Evolutionary conservation across 2,888 invertebrate genomes (phyloP).

Genomic region (Lordiphosa andalusiaca): DNA sequence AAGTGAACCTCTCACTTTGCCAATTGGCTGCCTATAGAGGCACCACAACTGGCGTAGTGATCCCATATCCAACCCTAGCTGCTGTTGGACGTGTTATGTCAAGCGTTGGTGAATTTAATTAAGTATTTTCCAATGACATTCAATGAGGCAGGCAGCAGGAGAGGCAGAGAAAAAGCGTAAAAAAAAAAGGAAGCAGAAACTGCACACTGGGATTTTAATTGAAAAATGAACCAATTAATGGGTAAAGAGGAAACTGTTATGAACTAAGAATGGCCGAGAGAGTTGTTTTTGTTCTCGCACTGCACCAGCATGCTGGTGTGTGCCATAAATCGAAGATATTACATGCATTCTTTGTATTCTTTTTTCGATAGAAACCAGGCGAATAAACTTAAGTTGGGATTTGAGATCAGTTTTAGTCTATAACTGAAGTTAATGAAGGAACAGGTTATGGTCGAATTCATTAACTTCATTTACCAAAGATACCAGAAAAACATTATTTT

Average conservation of each 20-base stretch:
- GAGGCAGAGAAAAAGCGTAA: constrained; percentile 21
- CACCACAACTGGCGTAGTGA: constrained; percentile 6
- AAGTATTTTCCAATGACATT: constrained; percentile 68
- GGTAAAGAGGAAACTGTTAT: too few relatives aligned
- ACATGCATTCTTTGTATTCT: too few relatives aligned
- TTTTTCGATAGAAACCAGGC: too few relatives aligned
- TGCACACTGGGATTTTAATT: constrained; percentile 50
- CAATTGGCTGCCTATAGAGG: constrained; percentile 53
- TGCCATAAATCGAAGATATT: too few relatives aligned
- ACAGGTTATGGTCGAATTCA: too few relatives aligned
- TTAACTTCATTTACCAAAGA: too few relatives aligned
- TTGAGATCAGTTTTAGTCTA: too few relatives aligned
- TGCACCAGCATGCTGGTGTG: too few relatives aligned
- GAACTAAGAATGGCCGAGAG: background rate
- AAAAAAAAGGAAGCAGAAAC: constrained; percentile 7
- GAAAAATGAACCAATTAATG: constrained; percentile 40
- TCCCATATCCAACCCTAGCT: background rate
- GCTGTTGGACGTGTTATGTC: constrained; percentile 40
- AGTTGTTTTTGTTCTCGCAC: background rate
- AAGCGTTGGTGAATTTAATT: constrained; percentile 72
- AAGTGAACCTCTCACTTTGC: constrained; percentile 65
- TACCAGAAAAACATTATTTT: too few relatives aligned
- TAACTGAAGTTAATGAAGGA: too few relatives aligned
- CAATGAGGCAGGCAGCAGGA: constrained; percentile 35
- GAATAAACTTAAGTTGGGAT: too few relatives aligned